Conservation (phyloP, 2,797 vertebrate genomes). For the Crocodylus rhombifer region DNA sequence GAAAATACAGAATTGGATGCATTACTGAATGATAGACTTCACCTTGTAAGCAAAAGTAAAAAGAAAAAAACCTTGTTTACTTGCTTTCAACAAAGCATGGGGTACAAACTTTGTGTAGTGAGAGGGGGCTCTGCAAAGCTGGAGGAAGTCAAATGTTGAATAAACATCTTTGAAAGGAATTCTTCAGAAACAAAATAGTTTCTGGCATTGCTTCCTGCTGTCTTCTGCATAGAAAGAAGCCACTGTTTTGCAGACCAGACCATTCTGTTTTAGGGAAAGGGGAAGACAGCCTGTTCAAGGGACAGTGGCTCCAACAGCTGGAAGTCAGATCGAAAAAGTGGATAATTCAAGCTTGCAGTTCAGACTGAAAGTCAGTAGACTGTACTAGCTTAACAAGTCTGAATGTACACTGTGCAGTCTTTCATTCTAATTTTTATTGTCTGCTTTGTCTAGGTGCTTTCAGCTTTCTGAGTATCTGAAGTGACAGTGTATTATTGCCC, state of each 20-base stretch:
- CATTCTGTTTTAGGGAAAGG: slow-evolving; percentile 59
- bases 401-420: slow-evolving; percentile 61
- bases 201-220: slow-evolving; percentile 34
- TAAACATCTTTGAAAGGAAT: background rate
- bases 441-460: slow-evolving; percentile 48
- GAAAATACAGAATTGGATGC: background rate
- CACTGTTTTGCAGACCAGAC: slow-evolving; percentile 60
- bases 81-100: background rate
- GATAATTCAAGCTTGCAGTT: slow-evolving; percentile 69
- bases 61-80: background rate
- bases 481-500: background rate
- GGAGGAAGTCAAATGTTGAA: background rate
- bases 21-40: background rate
- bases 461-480: slow-evolving; percentile 18
- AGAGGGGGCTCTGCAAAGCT: background rate
- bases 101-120: background rate
- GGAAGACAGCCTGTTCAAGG: slow-evolving; percentile 59
- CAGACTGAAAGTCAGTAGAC: slow-evolving; percentile 45
- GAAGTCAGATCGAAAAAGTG: slow-evolving; percentile 73
- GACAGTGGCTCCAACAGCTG: slow-evolving; percentile 71
- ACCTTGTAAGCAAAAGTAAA: background rate
- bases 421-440: slow-evolving; percentile 65
- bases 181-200: slow-evolving; percentile 45
- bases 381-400: slow-evolving; percentile 58
- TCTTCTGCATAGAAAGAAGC: slow-evolving; percentile 52